Evolutionary conservation across 2,113 vertebrate genomes (phyloP).

Genomic region (Pollimyrus isidori): DNA sequence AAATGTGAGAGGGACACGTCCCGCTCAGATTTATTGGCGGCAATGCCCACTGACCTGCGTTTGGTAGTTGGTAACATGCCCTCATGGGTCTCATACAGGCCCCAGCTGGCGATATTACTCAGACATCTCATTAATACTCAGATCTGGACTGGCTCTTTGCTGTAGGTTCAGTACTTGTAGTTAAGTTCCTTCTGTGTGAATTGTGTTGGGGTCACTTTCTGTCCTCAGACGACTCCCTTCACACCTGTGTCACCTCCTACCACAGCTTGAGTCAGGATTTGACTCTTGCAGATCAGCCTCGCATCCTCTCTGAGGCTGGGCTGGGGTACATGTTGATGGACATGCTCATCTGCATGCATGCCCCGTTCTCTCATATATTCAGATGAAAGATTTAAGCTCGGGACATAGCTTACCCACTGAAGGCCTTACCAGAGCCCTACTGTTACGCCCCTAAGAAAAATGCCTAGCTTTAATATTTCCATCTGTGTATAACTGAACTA

Average conservation of each 20-base stretch:
- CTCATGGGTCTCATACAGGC: neutral
- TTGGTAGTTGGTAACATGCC: neutral
- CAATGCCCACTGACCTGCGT: neutral
- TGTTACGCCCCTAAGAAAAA: neutral
- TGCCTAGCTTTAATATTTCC: neutral
- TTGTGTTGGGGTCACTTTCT: neutral
- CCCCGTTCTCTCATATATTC: neutral
- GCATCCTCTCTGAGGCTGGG: neutral
- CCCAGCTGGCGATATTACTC: neutral
- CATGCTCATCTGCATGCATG: neutral
- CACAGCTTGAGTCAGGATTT: conserved; percentile 6
- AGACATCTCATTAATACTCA: neutral
- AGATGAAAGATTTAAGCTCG: neutral
- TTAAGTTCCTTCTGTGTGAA: neutral
- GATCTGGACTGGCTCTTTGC: no score
- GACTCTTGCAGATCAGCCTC: neutral
- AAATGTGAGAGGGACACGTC: no score
- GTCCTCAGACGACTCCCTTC: neutral
- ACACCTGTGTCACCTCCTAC: neutral
- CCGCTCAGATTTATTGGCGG: no score
- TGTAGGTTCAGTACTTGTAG: neutral
- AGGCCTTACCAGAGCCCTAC: neutral
- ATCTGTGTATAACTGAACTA: neutral
- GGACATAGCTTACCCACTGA: neutral
- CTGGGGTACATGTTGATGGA: neutral